Evolutionary conservation across 2,797 vertebrate species (phyloP), one percentile per base, ranked within the genome.

Genomic region (Lepilemur ruficaudatus): DNA sequence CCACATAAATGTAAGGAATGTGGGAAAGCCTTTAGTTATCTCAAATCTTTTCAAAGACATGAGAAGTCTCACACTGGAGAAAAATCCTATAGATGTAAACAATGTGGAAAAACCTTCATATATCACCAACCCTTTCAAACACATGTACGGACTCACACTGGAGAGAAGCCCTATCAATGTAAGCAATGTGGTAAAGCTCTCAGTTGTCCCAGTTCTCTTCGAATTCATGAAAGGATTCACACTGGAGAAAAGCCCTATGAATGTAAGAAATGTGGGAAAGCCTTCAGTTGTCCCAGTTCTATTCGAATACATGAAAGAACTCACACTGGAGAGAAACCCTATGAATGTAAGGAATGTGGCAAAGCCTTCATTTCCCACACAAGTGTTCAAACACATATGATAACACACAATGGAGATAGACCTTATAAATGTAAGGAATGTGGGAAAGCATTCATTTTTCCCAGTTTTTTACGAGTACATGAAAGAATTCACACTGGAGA

Each of bases 301-400:
- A 92, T 92, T 87, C 76, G 91, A 41, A 92, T 95, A 28, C 94
- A 95, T 4, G 76, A 76, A 22, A 81, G 82, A 75, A 95, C 94
- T 28, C 94, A 95, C 89, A 95, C 94, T 41, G 94, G 94, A n/a
- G 89, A 95, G 48, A 95, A 82, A 18, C 94, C 94, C 59, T 95
- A 92, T 22, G 23, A 10, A 18, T 95, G 94, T 69, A 41, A 82
- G 78, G 89, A 95, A n/a, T 88, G 94, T 30, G 94, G 94, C 10
- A 95, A 95, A 61, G 89, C 94, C 69, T 95, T 95, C 76, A 82
- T 95, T n/a, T 95, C 94, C 69, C 76, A 70, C 61, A 95, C 94
- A 4, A 82, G 89, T n/a, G 83, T 95, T 28, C 78, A 81, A 38
- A 95, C 89, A 4, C 94, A 95, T 50, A 95, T 95, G 94, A 38